These are phyloP conservation scores for Cyrtonyx montezumae DNA, from an alignment of 2,113 vertebrate genomes.

Conservation along the genomic window DNA sequence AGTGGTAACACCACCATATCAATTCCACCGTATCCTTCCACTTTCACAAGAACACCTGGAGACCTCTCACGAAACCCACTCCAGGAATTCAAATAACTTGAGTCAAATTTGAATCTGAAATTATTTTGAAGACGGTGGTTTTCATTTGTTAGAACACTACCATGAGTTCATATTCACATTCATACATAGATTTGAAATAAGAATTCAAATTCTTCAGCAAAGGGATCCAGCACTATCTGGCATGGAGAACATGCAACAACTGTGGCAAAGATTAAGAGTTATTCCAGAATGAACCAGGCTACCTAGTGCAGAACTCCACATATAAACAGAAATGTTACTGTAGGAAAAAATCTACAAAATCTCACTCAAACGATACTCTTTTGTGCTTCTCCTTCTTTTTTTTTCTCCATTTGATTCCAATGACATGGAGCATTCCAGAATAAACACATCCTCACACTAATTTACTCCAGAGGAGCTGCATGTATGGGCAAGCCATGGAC, in stretches of 20 bases:
- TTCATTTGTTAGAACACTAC: background rate
- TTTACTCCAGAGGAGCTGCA: background rate
- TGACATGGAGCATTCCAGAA: background rate
- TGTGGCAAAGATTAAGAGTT: background rate
- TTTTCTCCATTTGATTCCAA: background rate
- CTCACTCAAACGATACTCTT: background rate
- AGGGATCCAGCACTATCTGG: background rate
- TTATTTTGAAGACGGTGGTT: background rate
- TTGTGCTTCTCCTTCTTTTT: background rate
- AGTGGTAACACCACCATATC: background rate
- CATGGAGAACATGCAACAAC: background rate
- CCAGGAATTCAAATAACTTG: background rate
- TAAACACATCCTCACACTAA: background rate
- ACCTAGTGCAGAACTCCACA: background rate
- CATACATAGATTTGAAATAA: background rate
- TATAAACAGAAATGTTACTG: background rate
- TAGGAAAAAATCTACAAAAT: rapidly evolving
- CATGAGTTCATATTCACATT: background rate
- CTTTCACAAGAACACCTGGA: background rate
- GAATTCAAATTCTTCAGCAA: background rate
- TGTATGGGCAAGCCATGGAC: background rate
- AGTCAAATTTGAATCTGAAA: background rate
- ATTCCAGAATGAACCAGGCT: background rate
- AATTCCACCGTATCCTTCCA: background rate
- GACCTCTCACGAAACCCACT: background rate